Evolutionary conservation across 2,113 vertebrate species (phyloP), one percentile per base, ranked within the genome.

Genomic region (Hyaena hyaena): DNA sequence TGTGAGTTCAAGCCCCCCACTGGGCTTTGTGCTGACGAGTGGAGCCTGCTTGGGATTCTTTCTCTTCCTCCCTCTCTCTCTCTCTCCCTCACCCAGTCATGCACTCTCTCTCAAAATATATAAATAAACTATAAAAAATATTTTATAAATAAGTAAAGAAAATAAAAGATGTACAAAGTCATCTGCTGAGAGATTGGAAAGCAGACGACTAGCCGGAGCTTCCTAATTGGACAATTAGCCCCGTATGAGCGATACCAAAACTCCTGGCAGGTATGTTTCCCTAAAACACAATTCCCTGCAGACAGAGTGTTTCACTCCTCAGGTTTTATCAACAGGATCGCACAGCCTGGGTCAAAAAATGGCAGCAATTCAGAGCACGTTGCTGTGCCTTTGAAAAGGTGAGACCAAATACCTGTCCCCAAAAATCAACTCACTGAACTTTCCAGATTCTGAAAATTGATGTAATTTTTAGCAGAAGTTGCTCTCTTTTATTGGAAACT

Each of bases 221-320:
- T 14, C 10, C 1, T 35, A 45, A 23, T 55, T 45, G 66, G 33
- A 6, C 0, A 39, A 10, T 77, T 68, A 81, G 65, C 68, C 7
- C 33, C 21, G 28, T 19, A 17, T 0, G 28, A 48, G 90, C 1
- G 0, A 17, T 85, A 85, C 96, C 48, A 92, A 80, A 96, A 83
- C 23, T 10, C 33, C 55, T 16, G 10, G 23, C 55, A 65, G 45
- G 26, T 2, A 0, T 0, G 0, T 0, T 63, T 84, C 91, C 31
- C 53, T 71, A 92, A 26, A 61, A 2, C 11, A 50, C 48, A 92
- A 21, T n/a, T 92, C 73, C 65, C 74, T 19, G 76, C 80, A 92
- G 93, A 83, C 79, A 8, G 43, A 10, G 0, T 26, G 69, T 77
- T 83, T 96, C 87, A 0, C 11, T 74, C 1, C 23, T 53, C 81